Conservation (phyloP, 2,797 vertebrate genomes). For the Lemur catta region DNA sequence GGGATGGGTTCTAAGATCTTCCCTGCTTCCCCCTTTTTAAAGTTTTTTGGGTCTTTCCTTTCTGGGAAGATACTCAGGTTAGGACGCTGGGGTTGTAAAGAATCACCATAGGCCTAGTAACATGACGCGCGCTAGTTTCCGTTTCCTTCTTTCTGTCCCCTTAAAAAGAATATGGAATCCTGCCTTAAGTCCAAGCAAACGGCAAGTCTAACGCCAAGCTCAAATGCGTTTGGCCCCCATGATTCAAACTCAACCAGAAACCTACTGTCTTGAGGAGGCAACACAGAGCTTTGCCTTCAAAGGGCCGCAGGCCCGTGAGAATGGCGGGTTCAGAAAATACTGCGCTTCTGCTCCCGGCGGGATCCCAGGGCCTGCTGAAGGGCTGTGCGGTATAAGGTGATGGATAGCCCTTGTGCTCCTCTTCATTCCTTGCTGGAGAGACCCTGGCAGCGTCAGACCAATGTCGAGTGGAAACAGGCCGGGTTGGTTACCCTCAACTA, state of each 20-base stretch:
- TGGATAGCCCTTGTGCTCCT: too few species aligned
- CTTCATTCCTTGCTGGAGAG: not conserved
- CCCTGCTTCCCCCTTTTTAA: not conserved
- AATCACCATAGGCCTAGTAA: not conserved
- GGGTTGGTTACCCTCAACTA: not conserved
- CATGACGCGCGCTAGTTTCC: not conserved
- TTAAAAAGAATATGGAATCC: not conserved
- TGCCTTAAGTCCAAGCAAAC: not conserved
- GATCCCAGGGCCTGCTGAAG: not conserved
- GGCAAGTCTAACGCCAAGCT: not conserved
- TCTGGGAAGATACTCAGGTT: not conserved
- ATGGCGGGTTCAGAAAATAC: not conserved
- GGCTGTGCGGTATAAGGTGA: not conserved
- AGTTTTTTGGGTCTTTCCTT: not conserved
- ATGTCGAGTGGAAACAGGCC: not conserved
- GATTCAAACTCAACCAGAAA: not conserved
- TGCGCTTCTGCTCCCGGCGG: not conserved
- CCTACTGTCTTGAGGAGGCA: not conserved
- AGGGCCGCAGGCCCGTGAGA: not conserved
- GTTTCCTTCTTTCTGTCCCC: not conserved
- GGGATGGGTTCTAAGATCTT: not conserved
- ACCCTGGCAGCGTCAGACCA: not conserved
- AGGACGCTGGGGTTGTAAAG: not conserved
- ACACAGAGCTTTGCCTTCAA: conserved; percentile 7
- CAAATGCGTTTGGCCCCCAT: not conserved